Percentiles rank a stretch among this genome's conserved stretches.
These are phyloP conservation scores for Pentalonia nigronervosa DNA, from an alignment of 1,140 invertebrate genomes.

Conservation along the genomic window DNA sequence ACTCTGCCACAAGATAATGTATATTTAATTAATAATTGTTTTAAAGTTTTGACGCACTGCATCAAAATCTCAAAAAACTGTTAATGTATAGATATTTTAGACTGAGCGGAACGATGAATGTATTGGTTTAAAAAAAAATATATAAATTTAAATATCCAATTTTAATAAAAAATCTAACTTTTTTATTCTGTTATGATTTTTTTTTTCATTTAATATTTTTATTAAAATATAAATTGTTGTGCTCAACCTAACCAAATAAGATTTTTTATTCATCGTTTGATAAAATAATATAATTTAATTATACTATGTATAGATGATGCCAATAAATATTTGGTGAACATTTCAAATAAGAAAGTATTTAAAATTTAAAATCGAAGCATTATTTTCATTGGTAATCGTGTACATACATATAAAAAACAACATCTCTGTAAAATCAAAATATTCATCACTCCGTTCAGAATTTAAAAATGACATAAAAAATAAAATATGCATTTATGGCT, in stretches of 20 bases:
- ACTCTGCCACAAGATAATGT: conserved; percentile 18
- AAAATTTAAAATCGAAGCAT: not conserved
- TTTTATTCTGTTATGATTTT: too few species aligned
- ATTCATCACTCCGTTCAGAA: conserved; percentile 13
- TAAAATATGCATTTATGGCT: not conserved
- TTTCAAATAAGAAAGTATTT: not conserved
- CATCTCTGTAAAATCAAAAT: not conserved
- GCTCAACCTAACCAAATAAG: not conserved
- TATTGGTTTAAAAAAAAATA: too few species aligned
- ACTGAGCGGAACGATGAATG: too few species aligned
- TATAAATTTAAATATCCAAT: too few species aligned
- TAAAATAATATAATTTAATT: not conserved
- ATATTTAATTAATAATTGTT: not conserved
- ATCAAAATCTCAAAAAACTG: too few species aligned
- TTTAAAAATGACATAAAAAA: not conserved
- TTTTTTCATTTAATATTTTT: too few species aligned
- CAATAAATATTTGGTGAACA: not conserved
- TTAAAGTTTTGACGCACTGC: too few species aligned
- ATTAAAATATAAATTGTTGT: not conserved
- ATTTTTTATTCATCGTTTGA: conserved; percentile 1
- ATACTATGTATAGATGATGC: not conserved
- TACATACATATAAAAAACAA: not conserved
- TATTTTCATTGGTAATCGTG: not conserved
- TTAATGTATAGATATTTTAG: too few species aligned
- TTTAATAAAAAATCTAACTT: too few species aligned